phyloP scores from a whole-genome alignment of 2,113 vertebrate genomes.

The Corythornis vintsioides region DNA sequence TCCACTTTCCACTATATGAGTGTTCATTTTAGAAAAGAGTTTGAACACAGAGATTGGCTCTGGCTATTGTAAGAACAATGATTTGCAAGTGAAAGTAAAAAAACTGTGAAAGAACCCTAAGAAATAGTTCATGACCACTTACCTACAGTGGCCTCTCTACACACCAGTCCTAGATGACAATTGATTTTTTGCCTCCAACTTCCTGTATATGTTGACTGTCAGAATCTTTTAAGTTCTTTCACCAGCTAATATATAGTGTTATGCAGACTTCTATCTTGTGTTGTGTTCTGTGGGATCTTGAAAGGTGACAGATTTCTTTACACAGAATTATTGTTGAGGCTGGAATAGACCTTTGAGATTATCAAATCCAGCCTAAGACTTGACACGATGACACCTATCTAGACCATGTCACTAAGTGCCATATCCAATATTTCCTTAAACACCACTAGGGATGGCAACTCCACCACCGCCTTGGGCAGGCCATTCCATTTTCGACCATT shows the following conservation, averaged over 20 bases:
- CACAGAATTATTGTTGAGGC: too few species aligned
- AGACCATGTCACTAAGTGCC: too few species aligned
- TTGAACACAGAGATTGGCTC: background rate
- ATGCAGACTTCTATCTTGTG: background rate
- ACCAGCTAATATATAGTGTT: conserved; percentile 21
- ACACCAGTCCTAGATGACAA: background rate
- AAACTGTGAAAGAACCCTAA: background rate
- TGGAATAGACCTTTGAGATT: too few species aligned
- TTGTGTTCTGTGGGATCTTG: conserved; percentile 30
- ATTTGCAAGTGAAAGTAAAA: background rate
- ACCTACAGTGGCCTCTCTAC: background rate
- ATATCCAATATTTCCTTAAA: too few species aligned
- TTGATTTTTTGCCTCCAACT: background rate
- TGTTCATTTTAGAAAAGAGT: background rate
- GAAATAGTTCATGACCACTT: background rate
- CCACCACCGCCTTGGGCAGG: too few species aligned
- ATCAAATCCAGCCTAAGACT: too few species aligned
- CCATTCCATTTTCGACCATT: too few species aligned
- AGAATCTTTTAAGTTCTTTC: background rate
- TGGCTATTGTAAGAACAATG: background rate
- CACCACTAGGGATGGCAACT: too few species aligned
- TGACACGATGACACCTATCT: too few species aligned
- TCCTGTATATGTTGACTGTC: background rate
- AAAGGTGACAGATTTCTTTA: conserved; percentile 43
- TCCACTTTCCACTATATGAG: background rate